Percentiles rank a stretch among this genome's conserved stretches.
These are phyloP conservation scores for Ethmia dodecea DNA, from an alignment of 2,888 invertebrate genomes.

Conservation along the genomic window DNA sequence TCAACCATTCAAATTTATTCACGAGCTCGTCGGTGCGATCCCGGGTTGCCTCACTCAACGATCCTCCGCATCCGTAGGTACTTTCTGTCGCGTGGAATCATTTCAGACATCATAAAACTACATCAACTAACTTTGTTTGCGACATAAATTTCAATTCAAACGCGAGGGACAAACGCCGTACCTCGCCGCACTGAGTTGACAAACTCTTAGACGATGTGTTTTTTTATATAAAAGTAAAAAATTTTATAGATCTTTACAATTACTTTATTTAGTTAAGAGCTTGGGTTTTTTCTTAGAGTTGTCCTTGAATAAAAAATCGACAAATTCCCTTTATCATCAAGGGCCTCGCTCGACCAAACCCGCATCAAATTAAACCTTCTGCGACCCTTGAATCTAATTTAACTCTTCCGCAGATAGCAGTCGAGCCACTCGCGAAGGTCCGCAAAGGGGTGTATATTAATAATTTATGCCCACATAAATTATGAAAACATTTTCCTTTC, in stretches of 20 bases:
- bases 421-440: constrained; percentile 27
- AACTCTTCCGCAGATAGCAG: constrained; percentile 51
- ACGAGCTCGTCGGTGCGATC: constrained; percentile 34
- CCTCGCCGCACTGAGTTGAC: too few species aligned
- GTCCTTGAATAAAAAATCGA: constrained; percentile 34
- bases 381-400: constrained; percentile 57
- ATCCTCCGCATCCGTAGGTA: constrained; percentile 20
- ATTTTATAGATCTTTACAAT: too few species aligned
- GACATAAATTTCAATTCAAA: not conserved
- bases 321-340: constrained; percentile 39
- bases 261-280: too few species aligned
- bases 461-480: constrained; percentile 59
- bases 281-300: too few species aligned
- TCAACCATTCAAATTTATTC: constrained; percentile 63
- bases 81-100: constrained; percentile 24
- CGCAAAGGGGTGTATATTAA: constrained; percentile 42
- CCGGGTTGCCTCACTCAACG: constrained; percentile 17
- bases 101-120: constrained; percentile 15
- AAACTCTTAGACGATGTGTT: too few species aligned
- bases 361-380: constrained; percentile 54
- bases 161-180: too few species aligned
- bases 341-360: constrained; percentile 41
- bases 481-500: constrained; percentile 45
- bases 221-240: too few species aligned
- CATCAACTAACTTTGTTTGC: not conserved